Percentiles rank a stretch among this genome's conserved stretches.
Evolutionary conservation across 1,140 invertebrate genomes (phyloP).

Genomic region (Thrips palmi): DNA sequence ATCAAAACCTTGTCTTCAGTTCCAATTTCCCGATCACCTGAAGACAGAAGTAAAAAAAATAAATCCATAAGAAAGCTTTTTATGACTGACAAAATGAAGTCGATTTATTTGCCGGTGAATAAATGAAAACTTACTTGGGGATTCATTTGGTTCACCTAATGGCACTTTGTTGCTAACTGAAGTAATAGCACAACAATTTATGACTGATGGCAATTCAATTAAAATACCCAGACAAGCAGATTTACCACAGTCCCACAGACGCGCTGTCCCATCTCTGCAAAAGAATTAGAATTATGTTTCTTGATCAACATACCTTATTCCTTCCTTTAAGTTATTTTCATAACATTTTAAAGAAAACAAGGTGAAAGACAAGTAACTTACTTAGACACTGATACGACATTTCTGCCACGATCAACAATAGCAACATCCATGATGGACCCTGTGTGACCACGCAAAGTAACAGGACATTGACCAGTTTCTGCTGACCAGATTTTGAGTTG

Average conservation of each 20-base stretch:
- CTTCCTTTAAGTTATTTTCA: neutral
- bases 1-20: constrained; percentile 42
- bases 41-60: constrained; percentile 13
- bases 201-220: constrained; percentile 24
- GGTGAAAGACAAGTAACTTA: constrained; percentile 16
- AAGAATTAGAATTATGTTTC: constrained; percentile 7
- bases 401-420: constrained; percentile 50
- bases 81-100: neutral
- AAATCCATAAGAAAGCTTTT: constrained; percentile 1
- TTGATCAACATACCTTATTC: neutral
- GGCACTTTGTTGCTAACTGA: constrained; percentile 18
- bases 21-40: constrained; percentile 36
- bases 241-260: constrained; percentile 50
- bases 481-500: constrained; percentile 50
- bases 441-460: constrained; percentile 43
- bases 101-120: neutral
- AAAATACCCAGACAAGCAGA: constrained; percentile 32
- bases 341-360: neutral
- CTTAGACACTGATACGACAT: constrained; percentile 50
- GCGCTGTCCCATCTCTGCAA: constrained; percentile 43
- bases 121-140: constrained; percentile 17
- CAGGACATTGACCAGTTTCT: constrained; percentile 42
- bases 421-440: constrained; percentile 41
- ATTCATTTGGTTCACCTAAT: constrained; percentile 19
- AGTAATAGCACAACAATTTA: constrained; percentile 28